These are phyloP conservation scores for Drosophila neotestacea DNA, from an alignment of 2,888 invertebrate species.

Conservation along the genomic window DNA sequence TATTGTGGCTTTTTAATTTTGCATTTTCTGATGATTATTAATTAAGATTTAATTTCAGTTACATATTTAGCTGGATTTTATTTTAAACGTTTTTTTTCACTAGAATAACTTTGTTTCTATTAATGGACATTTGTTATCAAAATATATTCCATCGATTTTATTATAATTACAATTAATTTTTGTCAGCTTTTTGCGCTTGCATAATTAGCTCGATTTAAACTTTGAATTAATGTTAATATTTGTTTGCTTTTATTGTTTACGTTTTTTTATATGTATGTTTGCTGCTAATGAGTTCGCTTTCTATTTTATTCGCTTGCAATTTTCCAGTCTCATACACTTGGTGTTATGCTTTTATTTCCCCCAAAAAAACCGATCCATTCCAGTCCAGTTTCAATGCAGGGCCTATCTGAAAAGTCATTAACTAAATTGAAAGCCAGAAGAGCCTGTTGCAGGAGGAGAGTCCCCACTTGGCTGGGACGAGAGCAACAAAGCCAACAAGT, in stretches of 20 bases:
- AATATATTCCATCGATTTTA: constrained; percentile 45
- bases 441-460: constrained; percentile 4
- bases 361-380: neutral
- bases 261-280: constrained; percentile 22
- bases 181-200: constrained; percentile 8
- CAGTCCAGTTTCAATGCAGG: constrained; percentile 19
- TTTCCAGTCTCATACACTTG: constrained; percentile 64
- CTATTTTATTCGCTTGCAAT: constrained; percentile 11
- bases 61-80: neutral
- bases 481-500: constrained; percentile 47
- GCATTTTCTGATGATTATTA: neutral
- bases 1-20: neutral
- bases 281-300: constrained; percentile 15
- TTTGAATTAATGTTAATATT: constrained; percentile 53
- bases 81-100: constrained; percentile 1
- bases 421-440: constrained; percentile 63
- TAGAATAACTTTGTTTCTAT: neutral
- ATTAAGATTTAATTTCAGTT: constrained; percentile 14
- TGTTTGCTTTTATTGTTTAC: constrained; percentile 21
- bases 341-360: constrained; percentile 15
- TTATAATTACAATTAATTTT: constrained; percentile 13
- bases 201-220: constrained; percentile 15
- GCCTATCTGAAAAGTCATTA: constrained; percentile 66
- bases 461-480: constrained; percentile 43
- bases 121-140: constrained; percentile 47